Evolutionary conservation across 2,888 invertebrate species (phyloP).

Genomic region (Athrips mouffetella): DNA sequence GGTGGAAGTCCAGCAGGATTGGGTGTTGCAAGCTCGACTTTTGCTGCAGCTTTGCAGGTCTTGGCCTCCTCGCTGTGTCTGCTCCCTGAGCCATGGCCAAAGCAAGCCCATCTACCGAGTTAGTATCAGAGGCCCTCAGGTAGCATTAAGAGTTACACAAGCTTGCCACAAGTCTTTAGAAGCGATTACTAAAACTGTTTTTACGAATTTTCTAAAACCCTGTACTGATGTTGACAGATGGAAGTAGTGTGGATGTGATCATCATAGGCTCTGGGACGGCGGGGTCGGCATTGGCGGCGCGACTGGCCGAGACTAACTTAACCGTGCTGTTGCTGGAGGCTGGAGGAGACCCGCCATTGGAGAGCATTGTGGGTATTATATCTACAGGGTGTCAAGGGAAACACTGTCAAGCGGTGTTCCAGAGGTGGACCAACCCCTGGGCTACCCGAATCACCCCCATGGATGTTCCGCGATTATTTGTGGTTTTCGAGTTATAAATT

Average conservation of each 20-base stretch:
- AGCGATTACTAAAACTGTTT: too few species aligned
- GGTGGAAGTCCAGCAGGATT: neutral
- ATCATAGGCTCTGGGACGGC: constrained; percentile 63
- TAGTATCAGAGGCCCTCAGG: too few species aligned
- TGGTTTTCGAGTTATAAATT: too few species aligned
- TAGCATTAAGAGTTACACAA: too few species aligned
- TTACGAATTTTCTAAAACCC: neutral
- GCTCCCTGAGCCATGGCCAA: constrained; percentile 50
- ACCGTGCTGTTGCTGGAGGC: constrained; percentile 59
- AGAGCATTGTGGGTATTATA: neutral
- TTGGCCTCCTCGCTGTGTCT: constrained; percentile 58
- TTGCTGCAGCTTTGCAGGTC: constrained; percentile 56
- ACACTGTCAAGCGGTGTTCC: too few species aligned
- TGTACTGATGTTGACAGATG: constrained; percentile 38
- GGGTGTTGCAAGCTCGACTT: constrained; percentile 32
- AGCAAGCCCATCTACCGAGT: constrained; percentile 39
- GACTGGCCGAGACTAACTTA: constrained; percentile 40
- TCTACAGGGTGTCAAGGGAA: too few species aligned
- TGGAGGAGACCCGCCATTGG: constrained; percentile 51
- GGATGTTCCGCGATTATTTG: too few species aligned
- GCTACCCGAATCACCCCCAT: too few species aligned
- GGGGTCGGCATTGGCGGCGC: constrained; percentile 53
- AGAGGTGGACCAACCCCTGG: too few species aligned
- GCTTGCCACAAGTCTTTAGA: too few species aligned
- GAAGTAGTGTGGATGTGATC: constrained; percentile 52